A percentile compares a stretch with the other conserved stretches of the same genome.
Evolutionary conservation across 2,888 invertebrate genomes (phyloP).

Genomic region (Diarsia mendica): DNA sequence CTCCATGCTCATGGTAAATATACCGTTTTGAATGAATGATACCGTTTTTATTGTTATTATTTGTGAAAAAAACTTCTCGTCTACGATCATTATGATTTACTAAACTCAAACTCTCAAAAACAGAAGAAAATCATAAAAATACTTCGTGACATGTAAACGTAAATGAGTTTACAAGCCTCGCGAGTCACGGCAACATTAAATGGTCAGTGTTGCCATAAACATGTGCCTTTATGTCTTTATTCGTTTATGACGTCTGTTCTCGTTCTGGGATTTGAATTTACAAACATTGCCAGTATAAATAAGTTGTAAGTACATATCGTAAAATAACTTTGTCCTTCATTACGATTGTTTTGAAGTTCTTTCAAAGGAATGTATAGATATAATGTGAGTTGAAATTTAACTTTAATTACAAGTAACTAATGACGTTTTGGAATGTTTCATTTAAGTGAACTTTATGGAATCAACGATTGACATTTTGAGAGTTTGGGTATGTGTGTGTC

Average conservation of each 20-base stretch:
- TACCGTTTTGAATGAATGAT: too few species aligned
- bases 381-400: slow-evolving; percentile 21
- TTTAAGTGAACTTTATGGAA: slow-evolving; percentile 30
- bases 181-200: slow-evolving; percentile 42
- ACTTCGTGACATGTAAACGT: slow-evolving; percentile 25
- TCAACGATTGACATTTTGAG: slow-evolving; percentile 30
- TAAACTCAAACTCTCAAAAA: neutral
- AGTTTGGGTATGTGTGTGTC: neutral
- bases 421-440: slow-evolving; percentile 13
- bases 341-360: slow-evolving; percentile 25
- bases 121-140: slow-evolving; percentile 8
- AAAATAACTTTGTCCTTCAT: slow-evolving; percentile 31
- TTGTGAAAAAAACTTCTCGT: neutral
- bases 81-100: too few species aligned
- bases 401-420: slow-evolving; percentile 19
- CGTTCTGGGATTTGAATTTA: slow-evolving; percentile 51
- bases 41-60: too few species aligned
- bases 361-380: slow-evolving; percentile 8
- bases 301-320: slow-evolving; percentile 44
- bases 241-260: slow-evolving; percentile 53
- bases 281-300: slow-evolving; percentile 52
- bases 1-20: too few species aligned
- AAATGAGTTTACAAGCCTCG: slow-evolving; percentile 53
- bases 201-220: slow-evolving; percentile 61
- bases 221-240: slow-evolving; percentile 57